Evolutionary conservation across 2,797 vertebrate genomes (phyloP).

Genomic region (Enteromius afrohamiltoni): DNA sequence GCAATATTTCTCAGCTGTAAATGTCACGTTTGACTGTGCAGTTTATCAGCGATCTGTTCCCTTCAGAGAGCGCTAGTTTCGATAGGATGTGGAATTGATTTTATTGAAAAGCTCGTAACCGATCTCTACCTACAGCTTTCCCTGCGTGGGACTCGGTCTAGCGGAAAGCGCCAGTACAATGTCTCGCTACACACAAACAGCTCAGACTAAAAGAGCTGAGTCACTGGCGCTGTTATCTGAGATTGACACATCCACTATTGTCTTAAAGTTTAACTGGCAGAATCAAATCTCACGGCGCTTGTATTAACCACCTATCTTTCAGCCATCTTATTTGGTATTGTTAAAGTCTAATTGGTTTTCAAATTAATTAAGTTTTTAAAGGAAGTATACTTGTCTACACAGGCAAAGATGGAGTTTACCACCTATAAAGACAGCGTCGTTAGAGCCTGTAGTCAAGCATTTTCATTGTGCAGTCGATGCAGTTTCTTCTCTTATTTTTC

Average conservation of each 20-base stretch:
- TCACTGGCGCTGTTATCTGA: slow-evolving; percentile 25
- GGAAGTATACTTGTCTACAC: slow-evolving; percentile 64
- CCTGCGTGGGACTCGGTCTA: slow-evolving; percentile 1
- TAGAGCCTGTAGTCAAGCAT: slow-evolving; percentile 49
- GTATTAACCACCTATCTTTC: slow-evolving; percentile 69
- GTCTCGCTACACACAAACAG: slow-evolving; percentile 28
- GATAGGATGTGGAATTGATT: slow-evolving; percentile 48
- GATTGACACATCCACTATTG: slow-evolving; percentile 41
- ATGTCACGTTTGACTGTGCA: slow-evolving; percentile 45
- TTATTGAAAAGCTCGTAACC: slow-evolving; percentile 48
- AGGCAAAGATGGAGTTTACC: slow-evolving; percentile 29
- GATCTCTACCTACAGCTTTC: slow-evolving; percentile 45
- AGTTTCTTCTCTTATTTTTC: slow-evolving; percentile 46
- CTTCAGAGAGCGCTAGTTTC: slow-evolving; percentile 36
- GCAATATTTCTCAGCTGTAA: slow-evolving; percentile 40
- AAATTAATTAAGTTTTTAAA: slow-evolving; percentile 74
- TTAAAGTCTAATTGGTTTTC: slow-evolving; percentile 76
- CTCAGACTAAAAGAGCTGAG: slow-evolving; percentile 15
- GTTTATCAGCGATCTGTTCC: slow-evolving; percentile 46
- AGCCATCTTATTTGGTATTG: slow-evolving; percentile 72
- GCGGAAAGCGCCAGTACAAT: not conserved
- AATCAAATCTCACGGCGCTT: slow-evolving; percentile 45
- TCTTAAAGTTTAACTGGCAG: slow-evolving; percentile 43
- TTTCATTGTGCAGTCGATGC: slow-evolving; percentile 54
- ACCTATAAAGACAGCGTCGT: slow-evolving; percentile 58